A percentile compares a stretch with the other conserved stretches of the same genome.
Conservation (phyloP, 2,797 vertebrate species). For the Eulemur albifrons region DNA sequence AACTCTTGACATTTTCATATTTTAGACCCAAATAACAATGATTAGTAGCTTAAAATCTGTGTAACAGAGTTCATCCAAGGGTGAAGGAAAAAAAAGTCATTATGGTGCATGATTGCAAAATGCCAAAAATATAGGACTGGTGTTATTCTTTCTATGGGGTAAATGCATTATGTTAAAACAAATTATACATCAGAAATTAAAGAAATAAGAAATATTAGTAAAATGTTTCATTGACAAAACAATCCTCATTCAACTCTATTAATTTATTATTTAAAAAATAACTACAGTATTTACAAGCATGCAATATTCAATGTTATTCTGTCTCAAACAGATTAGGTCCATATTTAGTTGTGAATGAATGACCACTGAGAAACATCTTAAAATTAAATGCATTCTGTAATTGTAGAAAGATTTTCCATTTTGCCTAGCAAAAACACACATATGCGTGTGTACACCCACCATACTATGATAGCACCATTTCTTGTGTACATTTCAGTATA, state of each 20-base stretch:
- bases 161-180: neutral
- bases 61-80: neutral
- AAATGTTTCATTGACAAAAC: neutral
- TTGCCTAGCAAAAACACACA: neutral
- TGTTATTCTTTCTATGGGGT: neutral
- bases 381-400: neutral
- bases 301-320: neutral
- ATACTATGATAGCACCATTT: neutral
- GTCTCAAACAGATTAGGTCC: neutral
- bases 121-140: neutral
- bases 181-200: neutral
- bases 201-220: neutral
- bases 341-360: slow-evolving; percentile 25
- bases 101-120: neutral
- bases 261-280: slow-evolving; percentile 31
- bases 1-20: neutral
- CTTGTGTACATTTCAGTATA: neutral
- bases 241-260: neutral
- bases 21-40: neutral
- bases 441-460: neutral
- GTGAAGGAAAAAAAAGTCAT: neutral
- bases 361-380: neutral
- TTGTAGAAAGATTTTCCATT: neutral
- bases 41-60: neutral
- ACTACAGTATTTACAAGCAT: neutral